These are phyloP conservation scores for Apteryx mantelli DNA, from an alignment of 2,113 vertebrate species.

Conservation along the genomic window DNA sequence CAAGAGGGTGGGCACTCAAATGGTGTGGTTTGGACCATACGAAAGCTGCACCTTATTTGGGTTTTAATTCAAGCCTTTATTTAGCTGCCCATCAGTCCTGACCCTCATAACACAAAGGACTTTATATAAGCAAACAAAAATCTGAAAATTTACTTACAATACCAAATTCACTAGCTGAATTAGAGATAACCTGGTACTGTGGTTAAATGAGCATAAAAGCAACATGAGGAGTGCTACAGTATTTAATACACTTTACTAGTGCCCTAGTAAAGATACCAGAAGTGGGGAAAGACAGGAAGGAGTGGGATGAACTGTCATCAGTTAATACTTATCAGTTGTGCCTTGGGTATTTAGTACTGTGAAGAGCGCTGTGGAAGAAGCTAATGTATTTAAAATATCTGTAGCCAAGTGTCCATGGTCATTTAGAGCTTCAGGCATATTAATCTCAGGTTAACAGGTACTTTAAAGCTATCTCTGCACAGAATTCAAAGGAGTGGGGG, in stretches of 20 bases:
- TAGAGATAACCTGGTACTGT: neutral
- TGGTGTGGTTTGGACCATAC: neutral
- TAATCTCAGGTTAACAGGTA: neutral
- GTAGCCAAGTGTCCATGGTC: neutral
- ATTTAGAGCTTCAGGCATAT: neutral
- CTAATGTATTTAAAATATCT: neutral
- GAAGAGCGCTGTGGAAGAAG: neutral
- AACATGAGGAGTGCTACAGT: neutral
- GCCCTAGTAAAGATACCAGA: neutral
- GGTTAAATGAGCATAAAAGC: neutral
- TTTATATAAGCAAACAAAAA: neutral
- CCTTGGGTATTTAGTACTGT: neutral
- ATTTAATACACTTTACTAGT: neutral
- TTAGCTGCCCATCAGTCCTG: neutral
- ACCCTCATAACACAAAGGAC: rapidly evolving
- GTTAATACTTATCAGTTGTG: neutral
- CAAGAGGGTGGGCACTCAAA: neutral
- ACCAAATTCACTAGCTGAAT: neutral
- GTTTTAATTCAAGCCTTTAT: neutral
- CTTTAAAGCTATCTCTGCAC: no score
- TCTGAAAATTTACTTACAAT: neutral
- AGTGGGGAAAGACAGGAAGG: neutral
- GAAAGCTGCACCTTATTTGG: neutral
- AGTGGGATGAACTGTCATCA: neutral
- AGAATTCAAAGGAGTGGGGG: neutral